Base-by-base conservation (phyloP, 2,113 vertebrate genomes). In the Chloebia gouldiae region DNA sequence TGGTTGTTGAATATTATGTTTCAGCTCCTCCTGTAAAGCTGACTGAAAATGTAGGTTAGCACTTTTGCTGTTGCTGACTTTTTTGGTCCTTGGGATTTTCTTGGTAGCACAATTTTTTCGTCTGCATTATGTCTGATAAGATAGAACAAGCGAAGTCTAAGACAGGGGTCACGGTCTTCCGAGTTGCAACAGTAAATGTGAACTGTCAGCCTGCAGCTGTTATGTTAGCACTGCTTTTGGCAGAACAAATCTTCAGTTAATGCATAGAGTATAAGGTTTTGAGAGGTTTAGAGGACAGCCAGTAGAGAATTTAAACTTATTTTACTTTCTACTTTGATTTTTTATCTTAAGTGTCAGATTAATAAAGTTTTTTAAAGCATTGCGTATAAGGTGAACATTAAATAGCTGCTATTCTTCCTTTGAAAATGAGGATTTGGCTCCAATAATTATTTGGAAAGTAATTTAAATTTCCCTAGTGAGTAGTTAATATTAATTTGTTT, bases 141-240 rank as follows among this genome's bases (percentile, higher is more conserved):
- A 93, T 65, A 92, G 90, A 96, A 91, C 84, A 96, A 93, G 89
- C 68, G 88, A 93, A 6, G 6, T 91, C 79, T 90, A 28, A 96
- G 93, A 95, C 91, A 96, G 90, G 51, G 91, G 90, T 95, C 93
- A 92, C 8, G 76, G 80, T 94, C 80, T 84, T 95, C 86, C 0
- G 0, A 72, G 77, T 22, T 73, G 66, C 92, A 96, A 87, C 57
- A 89, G 94, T 96, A 97, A 97, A 97, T 96, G 73, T 42, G 86
- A 97, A 96, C 88, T 92, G 95, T 97, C 96, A 97, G 94, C 84
- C 73, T 88, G 87, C 95, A 97, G 95, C 95, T 96, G 95, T 94
- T 97, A 75, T 12, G 37, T 95, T 93, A 92, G 25, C 47, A 35
- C 68, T 88, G 78, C 75, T 88, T 93, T 91, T 77, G 90, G 89